A percentile compares a stretch with the other conserved stretches of the same genome.
phyloP scores from a whole-genome alignment of 2,888 invertebrate species.

The Rhamphomyia laevipes region DNA sequence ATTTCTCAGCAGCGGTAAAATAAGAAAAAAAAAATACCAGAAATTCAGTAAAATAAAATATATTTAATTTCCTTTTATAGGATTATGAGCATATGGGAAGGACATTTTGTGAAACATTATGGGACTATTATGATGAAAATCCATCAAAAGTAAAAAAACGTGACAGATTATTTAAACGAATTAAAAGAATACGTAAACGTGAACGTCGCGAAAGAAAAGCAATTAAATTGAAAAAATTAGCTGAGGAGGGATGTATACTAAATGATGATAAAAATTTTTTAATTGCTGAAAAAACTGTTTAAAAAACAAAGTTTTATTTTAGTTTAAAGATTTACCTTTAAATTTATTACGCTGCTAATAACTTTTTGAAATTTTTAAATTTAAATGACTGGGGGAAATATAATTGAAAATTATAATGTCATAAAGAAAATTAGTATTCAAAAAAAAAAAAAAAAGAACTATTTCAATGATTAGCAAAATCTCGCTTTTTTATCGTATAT shows the following conservation, averaged over 20 bases:
- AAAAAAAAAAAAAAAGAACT: too few species aligned
- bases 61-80: constrained; percentile 22
- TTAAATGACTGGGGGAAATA: neutral
- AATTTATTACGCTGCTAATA: too few species aligned
- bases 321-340: neutral
- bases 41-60: neutral
- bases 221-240: constrained; percentile 38
- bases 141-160: constrained; percentile 57
- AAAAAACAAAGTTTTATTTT: neutral
- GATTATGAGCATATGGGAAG: constrained; percentile 76
- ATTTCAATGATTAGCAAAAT: too few species aligned
- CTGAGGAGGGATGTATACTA: constrained; percentile 37
- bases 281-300: constrained; percentile 30
- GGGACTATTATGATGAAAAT: constrained; percentile 82
- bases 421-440: neutral
- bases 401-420: neutral
- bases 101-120: constrained; percentile 82
- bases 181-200: constrained; percentile 36
- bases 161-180: constrained; percentile 31
- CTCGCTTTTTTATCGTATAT: too few species aligned
- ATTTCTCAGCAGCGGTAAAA: constrained; percentile 61
- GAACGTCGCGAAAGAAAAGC: constrained; percentile 37
- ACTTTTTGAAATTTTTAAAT: too few species aligned
- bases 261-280: constrained; percentile 28
- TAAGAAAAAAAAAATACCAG: constrained; percentile 13